A percentile compares a stretch with the other conserved stretches of the same genome.
Conservation (phyloP, 2,113 vertebrate genomes). For the Cyprinodon brontotheroides region DNA sequence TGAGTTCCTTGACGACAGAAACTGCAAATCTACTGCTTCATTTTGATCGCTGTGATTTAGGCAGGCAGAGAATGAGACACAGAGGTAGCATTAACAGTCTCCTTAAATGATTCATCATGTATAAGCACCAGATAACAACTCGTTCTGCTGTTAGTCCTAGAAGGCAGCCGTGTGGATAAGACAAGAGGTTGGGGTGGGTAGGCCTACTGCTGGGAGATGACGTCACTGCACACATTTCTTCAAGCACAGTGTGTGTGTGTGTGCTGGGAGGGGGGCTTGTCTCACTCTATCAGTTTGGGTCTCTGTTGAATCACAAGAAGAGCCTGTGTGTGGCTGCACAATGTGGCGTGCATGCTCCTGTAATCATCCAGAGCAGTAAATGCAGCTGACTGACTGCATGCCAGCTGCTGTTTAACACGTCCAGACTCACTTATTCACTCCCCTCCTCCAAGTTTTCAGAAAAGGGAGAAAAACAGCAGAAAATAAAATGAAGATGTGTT, state of each 20-base stretch:
- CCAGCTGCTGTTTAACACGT: conserved; percentile 70
- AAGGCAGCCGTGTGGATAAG: conserved; percentile 52
- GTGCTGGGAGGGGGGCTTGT: conserved; percentile 35
- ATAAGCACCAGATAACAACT: conserved; percentile 54
- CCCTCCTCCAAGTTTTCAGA: conserved; percentile 16
- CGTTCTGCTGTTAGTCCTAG: conserved; percentile 35
- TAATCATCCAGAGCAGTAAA: conserved; percentile 55
- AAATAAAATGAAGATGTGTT: conserved; percentile 15
- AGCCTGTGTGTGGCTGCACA: conserved; percentile 29
- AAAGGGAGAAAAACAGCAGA: background rate
- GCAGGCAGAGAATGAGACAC: conserved; percentile 55
- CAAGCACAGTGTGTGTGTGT: conserved; percentile 44
- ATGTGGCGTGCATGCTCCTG: conserved; percentile 18
- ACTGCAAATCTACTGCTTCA: background rate
- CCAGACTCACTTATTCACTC: conserved; percentile 58
- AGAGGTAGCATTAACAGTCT: conserved; percentile 46
- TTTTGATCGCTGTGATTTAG: conserved; percentile 37
- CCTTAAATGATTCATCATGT: conserved; percentile 63
- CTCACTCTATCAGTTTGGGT: conserved; percentile 45
- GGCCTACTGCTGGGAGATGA: conserved; percentile 47
- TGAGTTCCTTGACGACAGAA: background rate
- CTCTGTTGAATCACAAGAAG: conserved; percentile 47
- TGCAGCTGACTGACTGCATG: conserved; percentile 57
- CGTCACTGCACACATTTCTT: conserved; percentile 63
- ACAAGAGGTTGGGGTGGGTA: conserved; percentile 52